These are phyloP conservation scores for Microctenopoma steveboyesi DNA, from an alignment of 2,797 vertebrate species.

Conservation along the genomic window DNA sequence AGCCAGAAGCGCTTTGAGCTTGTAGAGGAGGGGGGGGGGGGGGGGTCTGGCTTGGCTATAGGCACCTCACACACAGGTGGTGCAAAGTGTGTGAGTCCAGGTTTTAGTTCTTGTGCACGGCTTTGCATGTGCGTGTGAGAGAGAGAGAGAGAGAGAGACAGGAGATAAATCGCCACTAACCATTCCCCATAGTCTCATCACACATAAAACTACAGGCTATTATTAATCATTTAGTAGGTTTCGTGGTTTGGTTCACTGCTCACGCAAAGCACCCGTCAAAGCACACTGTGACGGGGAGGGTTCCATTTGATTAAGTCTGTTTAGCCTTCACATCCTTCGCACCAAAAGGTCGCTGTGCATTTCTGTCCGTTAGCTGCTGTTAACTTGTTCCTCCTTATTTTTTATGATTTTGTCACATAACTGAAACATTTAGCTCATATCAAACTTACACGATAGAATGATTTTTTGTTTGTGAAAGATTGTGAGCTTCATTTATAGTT, in stretches of 20 bases:
- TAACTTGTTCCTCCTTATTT: slow-evolving; percentile 55
- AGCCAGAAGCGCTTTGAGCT: slow-evolving; percentile 68
- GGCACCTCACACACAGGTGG: slow-evolving; percentile 66
- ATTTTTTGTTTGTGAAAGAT: background rate
- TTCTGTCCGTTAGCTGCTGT: slow-evolving; percentile 49
- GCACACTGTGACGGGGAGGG: slow-evolving; percentile 46
- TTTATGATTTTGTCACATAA: slow-evolving; percentile 47
- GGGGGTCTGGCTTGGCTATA: slow-evolving; percentile 33
- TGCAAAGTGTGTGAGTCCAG: slow-evolving; percentile 54
- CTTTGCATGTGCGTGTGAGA: slow-evolving; percentile 3
- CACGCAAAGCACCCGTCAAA: slow-evolving; percentile 70
- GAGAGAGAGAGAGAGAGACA: slow-evolving; percentile 25
- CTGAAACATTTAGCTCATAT: slow-evolving; percentile 11
- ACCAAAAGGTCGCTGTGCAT: slow-evolving; percentile 72
- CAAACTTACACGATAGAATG: slow-evolving; percentile 36
- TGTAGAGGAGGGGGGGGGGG: slow-evolving; percentile 11
- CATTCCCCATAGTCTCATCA: slow-evolving; percentile 68
- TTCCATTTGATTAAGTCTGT: slow-evolving; percentile 75
- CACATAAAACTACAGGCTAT: slow-evolving; percentile 72
- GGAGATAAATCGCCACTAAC: slow-evolving; percentile 62
- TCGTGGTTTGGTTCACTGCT: slow-evolving; percentile 70
- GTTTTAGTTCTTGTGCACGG: slow-evolving; percentile 35
- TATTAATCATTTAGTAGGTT: slow-evolving; percentile 80
- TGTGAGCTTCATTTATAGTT: background rate
- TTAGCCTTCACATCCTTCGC: slow-evolving; percentile 67